phyloP scores from a whole-genome alignment of 2,113 vertebrate genomes.

The Pavo muticus region DNA sequence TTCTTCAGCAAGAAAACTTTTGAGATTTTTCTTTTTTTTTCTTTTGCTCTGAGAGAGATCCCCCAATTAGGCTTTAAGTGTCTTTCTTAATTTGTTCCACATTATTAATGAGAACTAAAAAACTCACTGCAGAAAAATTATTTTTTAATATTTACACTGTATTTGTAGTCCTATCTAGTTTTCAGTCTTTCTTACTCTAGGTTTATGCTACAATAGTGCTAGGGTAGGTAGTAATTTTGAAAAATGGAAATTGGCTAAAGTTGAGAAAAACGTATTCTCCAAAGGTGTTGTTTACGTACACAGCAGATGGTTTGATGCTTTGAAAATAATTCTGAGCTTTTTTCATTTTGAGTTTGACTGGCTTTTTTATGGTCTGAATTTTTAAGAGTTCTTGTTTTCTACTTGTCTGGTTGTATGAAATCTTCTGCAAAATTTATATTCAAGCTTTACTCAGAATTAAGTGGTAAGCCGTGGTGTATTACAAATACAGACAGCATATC shows the following conservation, averaged over 20 bases:
- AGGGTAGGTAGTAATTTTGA: neutral
- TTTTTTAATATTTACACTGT: neutral
- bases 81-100: neutral
- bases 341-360: neutral
- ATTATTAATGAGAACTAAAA: neutral
- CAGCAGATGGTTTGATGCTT: neutral
- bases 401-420: conserved; percentile 58
- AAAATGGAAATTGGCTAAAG: neutral
- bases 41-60: neutral
- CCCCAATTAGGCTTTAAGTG: neutral
- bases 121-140: neutral
- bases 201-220: neutral
- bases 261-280: neutral
- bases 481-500: neutral
- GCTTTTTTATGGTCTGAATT: conserved; percentile 69
- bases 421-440: conserved; percentile 62
- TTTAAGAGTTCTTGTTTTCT: conserved; percentile 71
- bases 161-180: neutral
- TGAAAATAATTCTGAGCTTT: neutral
- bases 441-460: conserved; percentile 61
- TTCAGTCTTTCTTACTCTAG: neutral
- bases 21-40: neutral
- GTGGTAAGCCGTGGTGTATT: conserved; percentile 34
- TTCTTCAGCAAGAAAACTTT: neutral
- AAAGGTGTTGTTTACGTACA: neutral